Conservation (phyloP, 2,797 vertebrate species). For the Oryzias sinensis region DNA sequence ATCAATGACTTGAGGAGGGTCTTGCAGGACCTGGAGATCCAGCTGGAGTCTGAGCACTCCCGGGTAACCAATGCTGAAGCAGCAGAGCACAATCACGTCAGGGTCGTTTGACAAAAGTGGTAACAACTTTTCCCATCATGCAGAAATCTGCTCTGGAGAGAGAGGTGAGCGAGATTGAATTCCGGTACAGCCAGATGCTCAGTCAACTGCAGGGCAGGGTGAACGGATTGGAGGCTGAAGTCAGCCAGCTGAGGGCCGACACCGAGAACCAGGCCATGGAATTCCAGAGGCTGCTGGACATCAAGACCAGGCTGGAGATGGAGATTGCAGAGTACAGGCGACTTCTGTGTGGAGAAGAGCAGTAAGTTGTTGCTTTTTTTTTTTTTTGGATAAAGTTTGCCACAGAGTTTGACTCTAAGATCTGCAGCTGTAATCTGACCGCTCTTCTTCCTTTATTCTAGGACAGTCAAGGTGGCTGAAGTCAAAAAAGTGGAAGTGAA, state of each 20-base stretch:
- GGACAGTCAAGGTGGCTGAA: slow-evolving; percentile 6
- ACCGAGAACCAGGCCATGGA: slow-evolving; percentile 75
- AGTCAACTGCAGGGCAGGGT: slow-evolving; percentile 73
- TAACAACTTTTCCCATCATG: background rate
- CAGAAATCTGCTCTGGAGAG: slow-evolving; percentile 85
- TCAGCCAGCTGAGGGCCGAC: slow-evolving; percentile 65
- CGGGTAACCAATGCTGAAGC: slow-evolving; percentile 56
- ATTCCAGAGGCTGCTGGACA: slow-evolving; percentile 75
- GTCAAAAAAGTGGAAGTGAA: background rate
- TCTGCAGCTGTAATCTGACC: background rate
- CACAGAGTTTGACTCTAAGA: background rate
- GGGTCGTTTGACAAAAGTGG: background rate
- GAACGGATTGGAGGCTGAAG: slow-evolving; percentile 69
- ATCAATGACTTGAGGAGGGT: slow-evolving; percentile 73
- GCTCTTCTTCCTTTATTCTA: slow-evolving; percentile 21
- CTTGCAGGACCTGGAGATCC: slow-evolving; percentile 73
- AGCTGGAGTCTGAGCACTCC: slow-evolving; percentile 75
- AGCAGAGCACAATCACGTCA: background rate
- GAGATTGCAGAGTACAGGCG: slow-evolving; percentile 85
- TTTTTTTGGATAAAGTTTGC: background rate
- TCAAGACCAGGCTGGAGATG: slow-evolving; percentile 81
- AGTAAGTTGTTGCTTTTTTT: slow-evolving; percentile 48
- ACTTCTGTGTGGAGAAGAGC: slow-evolving; percentile 78
- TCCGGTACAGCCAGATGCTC: slow-evolving; percentile 76
- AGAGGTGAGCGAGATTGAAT: slow-evolving; percentile 80